Base-by-base conservation (phyloP, 2,888 invertebrate genomes). In the Phortica okadai region DNA sequence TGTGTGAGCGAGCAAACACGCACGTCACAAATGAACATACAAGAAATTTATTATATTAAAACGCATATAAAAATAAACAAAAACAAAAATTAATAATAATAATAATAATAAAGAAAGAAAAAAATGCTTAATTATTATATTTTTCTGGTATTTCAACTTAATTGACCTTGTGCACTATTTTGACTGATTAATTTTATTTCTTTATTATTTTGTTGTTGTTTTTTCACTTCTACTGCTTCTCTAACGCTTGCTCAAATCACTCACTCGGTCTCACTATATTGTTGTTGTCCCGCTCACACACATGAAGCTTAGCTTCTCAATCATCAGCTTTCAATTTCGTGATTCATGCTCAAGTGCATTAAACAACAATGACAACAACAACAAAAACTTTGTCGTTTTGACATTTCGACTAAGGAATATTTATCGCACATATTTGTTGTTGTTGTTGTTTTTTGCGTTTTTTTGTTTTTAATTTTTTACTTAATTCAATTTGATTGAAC, bases 91-190 rank as follows among this genome's bases (percentile, higher is more conserved):
- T 67, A 64, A 67, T 74, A 41, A 44, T 14, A 2, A 50, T 67
- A 16, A 66, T 67, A 64, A 67, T 74, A 41, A 44, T 14, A 2
- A 50, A 50, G 8, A 50, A 70, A 50, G 66, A 79, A 81, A 79
- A 77, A 75, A 75, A 80, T 78, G 73, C 78, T 78, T 78, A 83
- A 78, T 81, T 82, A 81, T 77, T 82, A 76, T 82, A 80, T 85
- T 77, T 83, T 83, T 82, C 81, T 83, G 83, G 80, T 83, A 84
- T 84, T 85, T 86, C 81, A 79, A 83, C 86, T 72, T 83, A 83
- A 85, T 87, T 87, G 87, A 85, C 85, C 85, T 85, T 85, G 85
- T 80, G 80, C 83, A 85, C 84, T 87, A 87, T 84, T 87, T 83
- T 66, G 82, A 81, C 80, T 78, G 67, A 76, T 81, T 81, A 77